These are phyloP conservation scores for Ophraella communa DNA, from an alignment of 2,888 invertebrate genomes.

Conservation along the genomic window DNA sequence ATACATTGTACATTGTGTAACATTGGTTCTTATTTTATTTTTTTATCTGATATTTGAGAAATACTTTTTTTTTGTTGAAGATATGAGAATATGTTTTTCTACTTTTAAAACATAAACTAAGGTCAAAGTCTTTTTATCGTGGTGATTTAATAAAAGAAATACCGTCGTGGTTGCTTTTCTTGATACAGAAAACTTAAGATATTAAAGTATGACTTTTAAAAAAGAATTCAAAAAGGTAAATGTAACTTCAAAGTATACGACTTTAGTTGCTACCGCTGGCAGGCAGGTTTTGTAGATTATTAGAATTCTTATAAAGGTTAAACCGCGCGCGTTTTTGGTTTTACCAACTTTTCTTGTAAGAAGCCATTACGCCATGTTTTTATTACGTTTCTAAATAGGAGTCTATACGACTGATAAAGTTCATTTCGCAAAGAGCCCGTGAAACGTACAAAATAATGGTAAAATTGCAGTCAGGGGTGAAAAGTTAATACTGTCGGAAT, in stretches of 20 bases:
- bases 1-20: too few relatives aligned
- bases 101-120: too few relatives aligned
- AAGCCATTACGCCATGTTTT: conserved; percentile 2
- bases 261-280: not conserved
- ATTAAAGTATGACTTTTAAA: not conserved
- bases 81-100: too few relatives aligned
- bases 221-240: not conserved
- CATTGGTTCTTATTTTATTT: too few relatives aligned
- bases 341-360: not conserved
- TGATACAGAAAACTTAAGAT: not conserved
- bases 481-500: conserved; percentile 27
- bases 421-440: conserved; percentile 14
- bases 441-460: conserved; percentile 7
- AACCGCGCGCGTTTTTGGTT: not conserved
- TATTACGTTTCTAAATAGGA: conserved; percentile 20
- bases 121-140: not conserved
- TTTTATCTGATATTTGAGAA: too few relatives aligned
- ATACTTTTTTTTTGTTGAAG: too few relatives aligned
- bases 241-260: not conserved
- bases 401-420: conserved; percentile 9
- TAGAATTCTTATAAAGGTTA: not conserved
- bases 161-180: not conserved
- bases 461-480: conserved; percentile 20
- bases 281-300: not conserved
- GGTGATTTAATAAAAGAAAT: not conserved